Percentiles rank a stretch among this genome's conserved stretches.
These are phyloP conservation scores for Campoplex capitator DNA, from an alignment of 2,888 invertebrate species.

Conservation along the genomic window DNA sequence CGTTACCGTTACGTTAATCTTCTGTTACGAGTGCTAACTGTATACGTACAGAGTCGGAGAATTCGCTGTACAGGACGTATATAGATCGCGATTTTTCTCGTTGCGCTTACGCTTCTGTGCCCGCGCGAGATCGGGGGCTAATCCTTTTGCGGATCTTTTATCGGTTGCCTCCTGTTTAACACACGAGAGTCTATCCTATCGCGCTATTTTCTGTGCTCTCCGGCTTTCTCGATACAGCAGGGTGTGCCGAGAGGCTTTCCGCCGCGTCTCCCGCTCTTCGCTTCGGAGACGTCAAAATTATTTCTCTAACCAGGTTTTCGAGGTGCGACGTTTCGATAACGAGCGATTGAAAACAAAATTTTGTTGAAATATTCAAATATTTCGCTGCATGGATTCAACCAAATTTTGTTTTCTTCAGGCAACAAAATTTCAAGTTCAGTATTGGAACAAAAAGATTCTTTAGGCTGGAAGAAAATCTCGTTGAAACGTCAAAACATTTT, in stretches of 20 bases:
- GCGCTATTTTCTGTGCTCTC: not conserved
- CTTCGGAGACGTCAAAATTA: too few species aligned
- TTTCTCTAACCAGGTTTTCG: not conserved
- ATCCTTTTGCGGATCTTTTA: constrained; percentile 62
- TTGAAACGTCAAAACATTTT: too few species aligned
- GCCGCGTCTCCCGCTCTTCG: too few species aligned
- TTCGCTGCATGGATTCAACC: too few species aligned
- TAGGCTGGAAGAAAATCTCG: too few species aligned
- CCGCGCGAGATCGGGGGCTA: constrained; percentile 17
- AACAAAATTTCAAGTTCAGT: too few species aligned
- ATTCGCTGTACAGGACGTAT: constrained; percentile 11
- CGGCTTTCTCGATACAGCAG: not conserved
- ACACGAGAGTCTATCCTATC: too few species aligned
- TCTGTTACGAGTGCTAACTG: constrained; percentile 72
- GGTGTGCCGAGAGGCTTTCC: not conserved
- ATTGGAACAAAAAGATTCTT: too few species aligned
- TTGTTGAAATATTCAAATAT: too few species aligned
- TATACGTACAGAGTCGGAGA: constrained; percentile 48
- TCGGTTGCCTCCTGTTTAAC: constrained; percentile 29
- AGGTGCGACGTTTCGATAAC: constrained; percentile 36
- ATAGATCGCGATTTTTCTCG: constrained; percentile 48
- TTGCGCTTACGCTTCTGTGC: constrained; percentile 33
- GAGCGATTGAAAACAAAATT: not conserved
- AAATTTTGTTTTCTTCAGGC: too few species aligned
- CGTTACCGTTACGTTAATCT: constrained; percentile 78